These are phyloP conservation scores for Sebastes nivosus DNA, from an alignment of 2,797 vertebrate genomes.

Conservation along the genomic window DNA sequence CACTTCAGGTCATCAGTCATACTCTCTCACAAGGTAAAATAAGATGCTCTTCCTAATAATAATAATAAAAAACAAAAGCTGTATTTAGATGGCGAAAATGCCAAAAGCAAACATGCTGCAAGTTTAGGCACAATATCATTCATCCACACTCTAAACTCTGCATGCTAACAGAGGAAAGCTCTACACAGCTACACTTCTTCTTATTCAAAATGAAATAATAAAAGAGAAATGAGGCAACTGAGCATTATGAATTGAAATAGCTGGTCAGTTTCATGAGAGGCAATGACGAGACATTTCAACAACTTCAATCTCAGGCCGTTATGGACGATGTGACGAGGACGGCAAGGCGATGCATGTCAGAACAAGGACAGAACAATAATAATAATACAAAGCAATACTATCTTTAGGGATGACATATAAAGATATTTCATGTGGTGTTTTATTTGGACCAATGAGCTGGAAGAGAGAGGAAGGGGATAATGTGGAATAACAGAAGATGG, in stretches of 20 bases:
- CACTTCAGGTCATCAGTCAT: conserved; percentile 39
- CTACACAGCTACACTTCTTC: conserved; percentile 38
- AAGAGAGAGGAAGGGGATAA: neutral
- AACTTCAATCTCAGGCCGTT: conserved; percentile 39
- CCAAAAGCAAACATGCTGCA: conserved; percentile 42
- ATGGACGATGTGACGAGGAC: conserved; percentile 24
- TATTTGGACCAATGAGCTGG: conserved; percentile 40
- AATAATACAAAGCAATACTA: conserved; percentile 28
- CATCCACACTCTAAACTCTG: conserved; percentile 47
- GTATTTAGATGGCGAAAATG: neutral
- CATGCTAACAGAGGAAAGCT: conserved; percentile 56
- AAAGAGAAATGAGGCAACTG: conserved; percentile 26
- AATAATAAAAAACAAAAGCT: neutral
- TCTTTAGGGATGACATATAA: conserved; percentile 13
- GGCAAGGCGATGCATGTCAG: conserved; percentile 16
- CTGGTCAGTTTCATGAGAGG: conserved; percentile 28
- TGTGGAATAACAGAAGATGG: neutral
- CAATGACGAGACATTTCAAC: conserved; percentile 46
- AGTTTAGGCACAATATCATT: conserved; percentile 66
- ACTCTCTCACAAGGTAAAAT: conserved; percentile 23
- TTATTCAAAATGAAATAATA: conserved; percentile 23
- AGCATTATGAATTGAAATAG: conserved; percentile 34
- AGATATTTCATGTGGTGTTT: conserved; percentile 20
- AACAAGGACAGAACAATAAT: conserved; percentile 20
- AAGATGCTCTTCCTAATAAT: conserved; percentile 14